Conservation (phyloP, 2,113 vertebrate genomes). For the Strix aluco region DNA sequence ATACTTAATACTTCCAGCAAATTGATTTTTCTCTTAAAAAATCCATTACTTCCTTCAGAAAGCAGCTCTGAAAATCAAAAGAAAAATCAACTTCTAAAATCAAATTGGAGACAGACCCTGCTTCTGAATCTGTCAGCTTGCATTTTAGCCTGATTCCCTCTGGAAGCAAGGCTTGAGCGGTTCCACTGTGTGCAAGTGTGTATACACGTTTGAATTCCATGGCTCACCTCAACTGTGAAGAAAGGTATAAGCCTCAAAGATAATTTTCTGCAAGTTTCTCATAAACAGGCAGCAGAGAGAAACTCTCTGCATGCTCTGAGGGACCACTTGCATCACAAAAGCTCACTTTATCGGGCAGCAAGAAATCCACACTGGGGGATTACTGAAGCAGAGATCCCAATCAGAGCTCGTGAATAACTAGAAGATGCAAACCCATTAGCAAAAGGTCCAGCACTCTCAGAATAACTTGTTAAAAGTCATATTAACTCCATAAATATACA, state of each 20-base stretch:
- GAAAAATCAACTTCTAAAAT: neutral
- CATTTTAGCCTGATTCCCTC: neutral
- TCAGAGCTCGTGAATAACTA: neutral
- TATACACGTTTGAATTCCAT: neutral
- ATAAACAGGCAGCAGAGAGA: neutral
- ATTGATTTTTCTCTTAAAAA: neutral
- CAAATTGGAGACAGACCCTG: neutral
- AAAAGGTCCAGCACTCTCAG: neutral
- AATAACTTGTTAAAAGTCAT: neutral
- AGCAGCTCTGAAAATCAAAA: neutral
- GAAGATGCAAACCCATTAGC: neutral
- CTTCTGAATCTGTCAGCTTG: neutral
- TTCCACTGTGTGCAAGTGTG: neutral
- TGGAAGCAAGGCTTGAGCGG: neutral
- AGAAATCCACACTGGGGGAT: neutral
- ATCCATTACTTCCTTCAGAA: neutral
- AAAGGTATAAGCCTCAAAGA: neutral
- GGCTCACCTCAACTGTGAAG: neutral
- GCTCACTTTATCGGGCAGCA: neutral
- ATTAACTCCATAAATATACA: neutral
- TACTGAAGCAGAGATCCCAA: neutral
- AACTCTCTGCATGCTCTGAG: neutral
- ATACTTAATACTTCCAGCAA: neutral
- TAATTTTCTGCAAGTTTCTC: neutral
- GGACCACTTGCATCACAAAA: neutral